Evolutionary conservation across 2,797 vertebrate species (phyloP), one percentile per base, ranked within the genome.

Genomic region (Anguilla obscura): DNA sequence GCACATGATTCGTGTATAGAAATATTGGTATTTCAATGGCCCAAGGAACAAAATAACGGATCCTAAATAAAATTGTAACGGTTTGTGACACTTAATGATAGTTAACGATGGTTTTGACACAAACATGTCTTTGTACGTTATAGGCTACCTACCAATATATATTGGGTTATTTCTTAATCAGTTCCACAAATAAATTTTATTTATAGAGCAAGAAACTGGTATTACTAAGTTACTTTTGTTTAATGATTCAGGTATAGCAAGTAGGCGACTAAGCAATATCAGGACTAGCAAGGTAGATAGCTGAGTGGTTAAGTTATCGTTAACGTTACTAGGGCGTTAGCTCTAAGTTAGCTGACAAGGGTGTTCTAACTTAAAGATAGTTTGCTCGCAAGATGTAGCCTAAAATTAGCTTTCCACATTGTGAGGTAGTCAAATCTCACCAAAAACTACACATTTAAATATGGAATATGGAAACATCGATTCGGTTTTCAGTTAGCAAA

Each of bases 21-120:
- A 89, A 86, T n/a, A 14, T 90, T 60, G 60, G 89, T 90, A 92
- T 93, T 56, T 95, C 93, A 95, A 95, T 91, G 94, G 93, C 93
- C 86, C 94, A 10, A 85, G 92, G 88, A 91, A 91, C 3, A 87
- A 94, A 86, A 3, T 91, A 89, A 86, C 89, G 88, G n/a, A 54
- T 33, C 83, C 24, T 30, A 84, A 33, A n/a, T 58, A 2, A 18
- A 88, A 58, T 89, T 82, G 74, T 89, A 92, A 91, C 90, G 91
- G 91, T 91, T 45, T 21, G 18, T 18, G 45, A 40, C 21, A 40
- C 21, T 85, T 58, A 7, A 18, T 18, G 21, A 33, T 54, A 60
- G 27, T 30, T 12, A 27, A 18, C 27, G 63, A 24, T 56, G 5
- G 14, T 33, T 85, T 48, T 83, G 33, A 45, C 1, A 40, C 50